Base-by-base conservation (phyloP, 2,888 invertebrate species). In the Chymomyza caudatula region DNA sequence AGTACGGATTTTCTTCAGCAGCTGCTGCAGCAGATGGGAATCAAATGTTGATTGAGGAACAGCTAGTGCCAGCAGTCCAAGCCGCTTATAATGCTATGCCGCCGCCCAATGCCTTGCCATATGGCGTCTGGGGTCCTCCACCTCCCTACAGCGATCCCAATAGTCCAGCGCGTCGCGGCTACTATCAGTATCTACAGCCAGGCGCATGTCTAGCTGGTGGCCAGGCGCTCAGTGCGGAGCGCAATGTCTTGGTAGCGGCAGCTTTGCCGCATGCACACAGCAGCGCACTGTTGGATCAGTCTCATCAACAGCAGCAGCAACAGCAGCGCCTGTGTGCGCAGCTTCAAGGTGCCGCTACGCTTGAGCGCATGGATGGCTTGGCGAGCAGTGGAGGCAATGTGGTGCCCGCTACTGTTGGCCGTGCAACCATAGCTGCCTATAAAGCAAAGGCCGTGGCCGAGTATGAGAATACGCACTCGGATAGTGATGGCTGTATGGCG, bases 71-170 rank as follows among this genome's bases (percentile, higher is more conserved):
- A 2, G 62, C 73, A 0, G 78, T 78, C n/a, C 75, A 73, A 29
- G 62, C 61, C 3, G 71, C 71, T 19, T 84, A 87, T 20, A 80
- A 76, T 44, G 86, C 85, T 8, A 93, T 94, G 22, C 93, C 93
- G 8, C 89, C 93, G 86, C 76, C 80, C 13, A 77, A 84, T 42
- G 73, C 92, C 87, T 74, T 94, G 89, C 84, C 93, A 85, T 91
- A 93, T 82, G 90, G 94, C 80, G 88, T 96, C 17, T 96, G 96
- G 96, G 97, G 96, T 0, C 97, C 96, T 0, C 96, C 96, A 0
- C 96, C 97, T 0, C 96, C 96, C 0, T 97, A 97, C 86, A 95
- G 95, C 65, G 95, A 95, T 58, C 95, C 95, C 43, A 95, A 95
- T 77, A 93, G 93, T 72, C 94, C 94, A 0, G 93, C 93, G 0